Conservation (phyloP, 2,797 vertebrate species). For the Bradypus variegatus region DNA sequence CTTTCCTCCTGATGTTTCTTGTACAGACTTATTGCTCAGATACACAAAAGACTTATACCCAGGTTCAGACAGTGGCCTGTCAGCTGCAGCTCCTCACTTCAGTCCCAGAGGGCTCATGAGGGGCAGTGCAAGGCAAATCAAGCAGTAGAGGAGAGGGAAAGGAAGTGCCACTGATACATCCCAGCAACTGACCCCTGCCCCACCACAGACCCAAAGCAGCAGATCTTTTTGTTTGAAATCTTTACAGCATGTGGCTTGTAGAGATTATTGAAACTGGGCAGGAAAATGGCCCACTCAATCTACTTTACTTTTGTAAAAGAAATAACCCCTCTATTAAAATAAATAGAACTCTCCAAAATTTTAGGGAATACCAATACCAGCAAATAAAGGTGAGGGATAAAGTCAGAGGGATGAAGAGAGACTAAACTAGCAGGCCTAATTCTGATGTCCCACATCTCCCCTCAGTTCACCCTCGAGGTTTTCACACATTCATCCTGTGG, state of each 20-base stretch:
- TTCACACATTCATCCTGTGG: not conserved
- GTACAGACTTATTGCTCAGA: not conserved
- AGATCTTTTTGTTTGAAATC: not conserved
- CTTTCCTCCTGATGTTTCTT: not conserved
- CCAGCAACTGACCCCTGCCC: not conserved
- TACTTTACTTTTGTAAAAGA: not conserved
- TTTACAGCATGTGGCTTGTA: not conserved
- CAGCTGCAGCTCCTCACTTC: not conserved
- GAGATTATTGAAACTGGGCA: not conserved
- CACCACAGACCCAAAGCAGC: not conserved
- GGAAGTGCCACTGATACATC: not conserved
- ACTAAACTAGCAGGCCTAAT: not conserved
- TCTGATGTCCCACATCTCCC: fast-evolving
- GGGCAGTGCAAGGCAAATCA: fast-evolving
- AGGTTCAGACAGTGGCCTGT: not conserved
- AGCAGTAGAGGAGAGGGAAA: not conserved
- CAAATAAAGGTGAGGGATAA: not conserved
- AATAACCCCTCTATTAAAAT: not conserved
- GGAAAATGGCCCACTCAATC: not conserved
- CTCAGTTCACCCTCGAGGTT: not conserved
- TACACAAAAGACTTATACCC: not conserved
- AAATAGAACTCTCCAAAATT: not conserved
- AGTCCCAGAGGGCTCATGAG: not conserved
- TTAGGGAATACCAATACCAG: not conserved
- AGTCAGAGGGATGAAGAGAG: not conserved